Conservation (phyloP, 2,113 vertebrate genomes). For the Tretioscincus oriximinensis region DNA sequence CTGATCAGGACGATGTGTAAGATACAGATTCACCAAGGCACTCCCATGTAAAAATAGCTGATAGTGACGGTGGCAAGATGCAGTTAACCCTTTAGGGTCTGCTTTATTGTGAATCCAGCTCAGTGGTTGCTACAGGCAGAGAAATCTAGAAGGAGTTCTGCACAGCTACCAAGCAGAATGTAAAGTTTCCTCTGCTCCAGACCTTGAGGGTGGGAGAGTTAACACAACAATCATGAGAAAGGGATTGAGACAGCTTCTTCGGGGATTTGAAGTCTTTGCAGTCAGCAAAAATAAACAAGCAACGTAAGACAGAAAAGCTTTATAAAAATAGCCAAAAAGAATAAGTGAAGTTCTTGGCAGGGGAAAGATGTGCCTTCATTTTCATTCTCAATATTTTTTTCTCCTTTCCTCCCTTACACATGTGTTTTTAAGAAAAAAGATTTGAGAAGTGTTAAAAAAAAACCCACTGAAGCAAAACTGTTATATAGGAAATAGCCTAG, state of each 20-base stretch:
- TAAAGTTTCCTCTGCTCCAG: conserved; percentile 1
- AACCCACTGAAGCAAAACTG: background rate
- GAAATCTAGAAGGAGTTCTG: conserved; percentile 39
- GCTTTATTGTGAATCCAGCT: conserved; percentile 26
- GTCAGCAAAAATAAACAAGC: conserved; percentile 32
- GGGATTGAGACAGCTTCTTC: conserved; percentile 37
- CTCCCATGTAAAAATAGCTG: background rate
- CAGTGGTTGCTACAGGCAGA: conserved; percentile 44
- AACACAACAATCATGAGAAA: conserved; percentile 32
- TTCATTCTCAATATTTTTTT: background rate
- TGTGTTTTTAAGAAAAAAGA: no score
- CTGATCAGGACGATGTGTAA: background rate
- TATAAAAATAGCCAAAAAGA: conserved; percentile 20
- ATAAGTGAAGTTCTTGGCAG: background rate
- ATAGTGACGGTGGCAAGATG: conserved; percentile 2
- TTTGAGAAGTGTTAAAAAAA: conserved; percentile 18
- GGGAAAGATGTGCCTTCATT: conserved; percentile 9
- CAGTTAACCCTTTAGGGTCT: conserved; percentile 2
- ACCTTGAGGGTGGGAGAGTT: conserved; percentile 27
- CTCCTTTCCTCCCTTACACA: no score
- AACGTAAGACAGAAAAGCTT: conserved; percentile 5
- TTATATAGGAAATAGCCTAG: conserved; percentile 11
- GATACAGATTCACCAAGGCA: conserved; percentile 15
- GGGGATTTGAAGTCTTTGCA: conserved; percentile 33
- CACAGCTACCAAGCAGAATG: conserved; percentile 34